These are phyloP conservation scores for Dione vanillae DNA, from an alignment of 2,888 invertebrate species.

Conservation along the genomic window DNA sequence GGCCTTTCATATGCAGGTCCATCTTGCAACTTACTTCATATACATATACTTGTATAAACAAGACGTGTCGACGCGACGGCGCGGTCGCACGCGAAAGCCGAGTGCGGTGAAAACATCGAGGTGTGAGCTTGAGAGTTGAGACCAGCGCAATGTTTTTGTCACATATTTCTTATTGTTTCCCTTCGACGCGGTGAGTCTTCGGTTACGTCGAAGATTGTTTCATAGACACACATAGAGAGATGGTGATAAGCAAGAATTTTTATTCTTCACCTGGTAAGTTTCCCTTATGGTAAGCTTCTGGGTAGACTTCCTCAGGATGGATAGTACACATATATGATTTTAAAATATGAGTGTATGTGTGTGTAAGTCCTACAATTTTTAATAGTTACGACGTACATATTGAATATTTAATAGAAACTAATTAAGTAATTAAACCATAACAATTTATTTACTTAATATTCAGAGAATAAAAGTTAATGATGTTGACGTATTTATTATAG, in stretches of 20 bases:
- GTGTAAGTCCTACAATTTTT: too few species aligned
- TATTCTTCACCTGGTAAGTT: too few species aligned
- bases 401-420: neutral
- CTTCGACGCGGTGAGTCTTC: neutral
- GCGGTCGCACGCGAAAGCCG: conserved; percentile 25
- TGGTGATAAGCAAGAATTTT: too few species aligned
- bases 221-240: neutral
- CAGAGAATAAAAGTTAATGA: neutral
- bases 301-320: too few species aligned
- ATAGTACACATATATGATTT: too few species aligned
- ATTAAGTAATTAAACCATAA: neutral
- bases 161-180: conserved; percentile 18
- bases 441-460: neutral
- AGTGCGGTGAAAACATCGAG: conserved; percentile 23
- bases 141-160: conserved; percentile 17
- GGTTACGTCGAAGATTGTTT: neutral
- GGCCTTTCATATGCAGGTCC: neutral
- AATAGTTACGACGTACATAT: neutral
- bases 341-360: too few species aligned
- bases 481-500: neutral
- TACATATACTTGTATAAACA: neutral
- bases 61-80: neutral
- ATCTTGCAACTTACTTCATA: neutral
- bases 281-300: too few species aligned
- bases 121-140: conserved; percentile 12